Percentiles rank a stretch among this genome's conserved stretches.
These are phyloP conservation scores for Pachyrhynchus sulphureomaculatus DNA, from an alignment of 1,140 invertebrate genomes.

Conservation along the genomic window DNA sequence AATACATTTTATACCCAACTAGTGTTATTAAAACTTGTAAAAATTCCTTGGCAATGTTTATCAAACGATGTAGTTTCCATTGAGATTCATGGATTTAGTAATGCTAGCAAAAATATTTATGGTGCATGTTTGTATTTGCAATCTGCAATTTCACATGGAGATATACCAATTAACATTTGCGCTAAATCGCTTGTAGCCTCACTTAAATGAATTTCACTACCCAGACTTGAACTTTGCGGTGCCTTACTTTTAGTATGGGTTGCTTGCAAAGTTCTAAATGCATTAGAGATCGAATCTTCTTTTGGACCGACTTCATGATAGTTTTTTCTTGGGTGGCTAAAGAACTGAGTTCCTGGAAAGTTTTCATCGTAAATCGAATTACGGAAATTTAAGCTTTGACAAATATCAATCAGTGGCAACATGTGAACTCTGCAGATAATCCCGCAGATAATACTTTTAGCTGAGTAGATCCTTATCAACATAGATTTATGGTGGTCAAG, in stretches of 20 bases:
- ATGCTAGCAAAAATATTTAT: slow-evolving; percentile 39
- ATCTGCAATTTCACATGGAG: slow-evolving; percentile 7
- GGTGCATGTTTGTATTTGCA: slow-evolving; percentile 37
- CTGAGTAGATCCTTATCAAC: slow-evolving; percentile 6
- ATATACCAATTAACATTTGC: slow-evolving; percentile 15
- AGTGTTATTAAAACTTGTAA: background rate
- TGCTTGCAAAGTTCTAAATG: slow-evolving; percentile 3
- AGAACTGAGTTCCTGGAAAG: background rate
- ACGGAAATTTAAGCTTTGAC: background rate
- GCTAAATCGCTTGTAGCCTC: slow-evolving; percentile 43
- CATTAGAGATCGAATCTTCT: background rate
- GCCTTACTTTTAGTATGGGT: slow-evolving; percentile 34
- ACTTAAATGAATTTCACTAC: slow-evolving; percentile 37
- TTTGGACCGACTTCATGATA: slow-evolving; percentile 22
- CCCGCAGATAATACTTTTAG: slow-evolving; percentile 45
- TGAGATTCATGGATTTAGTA: slow-evolving; percentile 30
- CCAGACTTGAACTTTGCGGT: slow-evolving; percentile 41
- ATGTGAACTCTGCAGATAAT: slow-evolving; percentile 42
- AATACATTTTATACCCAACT: slow-evolving; percentile 8
- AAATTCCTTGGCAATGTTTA: background rate
- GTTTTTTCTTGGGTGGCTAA: slow-evolving; percentile 18
- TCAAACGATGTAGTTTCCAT: background rate
- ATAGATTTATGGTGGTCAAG: background rate
- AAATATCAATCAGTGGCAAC: background rate
- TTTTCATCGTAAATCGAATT: background rate